Evolutionary conservation across 2,797 vertebrate species (phyloP), one percentile per base, ranked within the genome.

Genomic region (Gallirallus australis): DNA sequence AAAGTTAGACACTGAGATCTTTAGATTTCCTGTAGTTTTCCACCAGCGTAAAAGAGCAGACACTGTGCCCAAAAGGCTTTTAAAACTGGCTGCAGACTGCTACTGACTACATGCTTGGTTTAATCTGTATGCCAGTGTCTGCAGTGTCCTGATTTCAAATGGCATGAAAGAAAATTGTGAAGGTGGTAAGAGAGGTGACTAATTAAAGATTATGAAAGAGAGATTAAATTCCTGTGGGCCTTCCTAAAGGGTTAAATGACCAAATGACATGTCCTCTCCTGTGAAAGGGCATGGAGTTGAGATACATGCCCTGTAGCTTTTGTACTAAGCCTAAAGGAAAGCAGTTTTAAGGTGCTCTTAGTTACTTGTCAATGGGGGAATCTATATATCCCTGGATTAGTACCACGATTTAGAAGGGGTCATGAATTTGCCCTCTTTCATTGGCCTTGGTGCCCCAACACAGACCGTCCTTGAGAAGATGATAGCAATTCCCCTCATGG

Each of bases 171-270:
- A 76, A 79, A 90, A 45, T 42, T n/a, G 42, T 61, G 63, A 81
- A 93, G 63, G 88, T 82, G 92, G 69, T 47, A 57, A 47, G 83
- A 92, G 53, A 87, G 81, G 72, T 88, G 72, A 90, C 81, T 94
- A 94, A 94, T 94, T 93, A 95, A 93, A 80, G 82, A 84, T 79
- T 84, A 82, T 77, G 65, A 90, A 73, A 94, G 84, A 90, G 87
- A 95, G 66, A 87, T 91, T 92, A 89, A 90, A 89, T 57, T 93
- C 83, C 90, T 77, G 56, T 50, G 78, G 53, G 70, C 31, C 64
- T 92, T 93, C 86, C 90, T 93, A 77, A 82, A 90, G 56, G 53
- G 88, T 57, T 86, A 19, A 80, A 50, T 57, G 65, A 68, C 31
- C 78, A 89, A 76, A 65, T 57, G 83, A n/a, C 64, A 79, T 30